These are phyloP conservation scores for Xestobium rufovillosum DNA, from an alignment of 2,888 invertebrate species.

Conservation along the genomic window DNA sequence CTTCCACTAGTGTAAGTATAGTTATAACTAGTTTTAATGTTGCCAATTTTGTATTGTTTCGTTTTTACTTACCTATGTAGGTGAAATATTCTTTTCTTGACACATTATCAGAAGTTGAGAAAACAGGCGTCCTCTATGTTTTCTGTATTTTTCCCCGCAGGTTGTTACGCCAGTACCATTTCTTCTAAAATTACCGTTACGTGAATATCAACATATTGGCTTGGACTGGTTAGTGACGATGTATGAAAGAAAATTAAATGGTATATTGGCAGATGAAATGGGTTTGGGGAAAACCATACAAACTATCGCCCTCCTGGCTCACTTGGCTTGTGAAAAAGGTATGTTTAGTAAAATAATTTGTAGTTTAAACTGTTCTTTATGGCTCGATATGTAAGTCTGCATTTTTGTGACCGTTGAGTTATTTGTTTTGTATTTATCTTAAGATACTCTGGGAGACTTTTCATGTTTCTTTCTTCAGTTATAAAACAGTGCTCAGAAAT, in stretches of 20 bases:
- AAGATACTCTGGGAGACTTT: no score
- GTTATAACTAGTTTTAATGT: slow-evolving; percentile 2
- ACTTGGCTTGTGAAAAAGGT: slow-evolving; percentile 84
- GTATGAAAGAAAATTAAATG: slow-evolving; percentile 90
- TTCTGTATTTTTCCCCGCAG: no score
- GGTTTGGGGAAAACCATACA: slow-evolving; percentile 96
- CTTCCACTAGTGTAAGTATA: slow-evolving; percentile 72
- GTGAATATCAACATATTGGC: slow-evolving; percentile 97
- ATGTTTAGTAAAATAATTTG: slow-evolving; percentile 22
- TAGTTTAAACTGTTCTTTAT: no score
- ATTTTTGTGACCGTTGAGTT: no score
- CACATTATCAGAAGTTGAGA: no score
- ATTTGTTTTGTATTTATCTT: no score
- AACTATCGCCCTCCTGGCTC: slow-evolving; percentile 89
- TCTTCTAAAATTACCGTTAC: slow-evolving; percentile 78
- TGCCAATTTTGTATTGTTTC: slow-evolving; percentile 2
- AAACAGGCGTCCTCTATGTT: no score
- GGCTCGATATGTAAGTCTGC: not conserved
- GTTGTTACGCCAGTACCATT: slow-evolving; percentile 92
- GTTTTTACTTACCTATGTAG: slow-evolving; percentile 3
- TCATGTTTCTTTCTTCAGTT: no score
- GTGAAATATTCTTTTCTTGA: no score
- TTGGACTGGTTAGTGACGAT: slow-evolving; percentile 96
- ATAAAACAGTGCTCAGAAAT: no score
- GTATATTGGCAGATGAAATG: slow-evolving; percentile 96